Base-by-base conservation (phyloP, 2,888 invertebrate genomes). In the Myopa testacea region DNA sequence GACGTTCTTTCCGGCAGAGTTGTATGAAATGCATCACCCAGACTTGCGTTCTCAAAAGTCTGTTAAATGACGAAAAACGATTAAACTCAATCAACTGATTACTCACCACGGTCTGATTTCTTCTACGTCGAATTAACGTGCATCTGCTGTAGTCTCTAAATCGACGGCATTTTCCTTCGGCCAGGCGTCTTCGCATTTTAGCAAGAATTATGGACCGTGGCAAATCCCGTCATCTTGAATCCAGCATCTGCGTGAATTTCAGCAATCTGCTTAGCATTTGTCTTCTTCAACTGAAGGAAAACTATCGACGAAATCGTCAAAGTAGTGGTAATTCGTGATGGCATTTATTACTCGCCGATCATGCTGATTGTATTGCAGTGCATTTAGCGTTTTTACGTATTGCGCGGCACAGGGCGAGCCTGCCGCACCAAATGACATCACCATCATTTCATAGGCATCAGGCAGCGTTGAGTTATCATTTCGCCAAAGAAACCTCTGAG, bases 401-500 rank as follows among this genome's bases (percentile, higher is more conserved):
- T 82, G 81, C 5, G 82, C 83, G n/a, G 69, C 73, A 38, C 78
- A 79, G 37, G 80, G 82, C 3, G 83, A 83, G 69, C 81, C 82
- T 16, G 80, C 75, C 6, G 84, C 81, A n/a, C 83, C 82, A 69
- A 84, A 84, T 0, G 79, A 83, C 82, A 80, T 79, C 0, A 76
- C 80, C 4, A 52, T n/a, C 80, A 81, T 81, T 69, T 80, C 79
- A 50, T 78, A 81, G 8, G 78, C 69, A 40, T 81, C 76, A 26
- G 77, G 77, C 16, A 40, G 45, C 12, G 40, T 38, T 67, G 34
- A 50, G 10, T 78, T 67, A 60, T 34, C 71, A 69, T 78, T 67
- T 26, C 85, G 78, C 85, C 85, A 87, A 4, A 86, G 71, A 79
- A 86, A 85, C 2, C 86, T 77, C 72, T 86, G 84, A 0, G 84